phyloP scores from a whole-genome alignment of 2,113 vertebrate species.

The Pelobates fuscus region DNA sequence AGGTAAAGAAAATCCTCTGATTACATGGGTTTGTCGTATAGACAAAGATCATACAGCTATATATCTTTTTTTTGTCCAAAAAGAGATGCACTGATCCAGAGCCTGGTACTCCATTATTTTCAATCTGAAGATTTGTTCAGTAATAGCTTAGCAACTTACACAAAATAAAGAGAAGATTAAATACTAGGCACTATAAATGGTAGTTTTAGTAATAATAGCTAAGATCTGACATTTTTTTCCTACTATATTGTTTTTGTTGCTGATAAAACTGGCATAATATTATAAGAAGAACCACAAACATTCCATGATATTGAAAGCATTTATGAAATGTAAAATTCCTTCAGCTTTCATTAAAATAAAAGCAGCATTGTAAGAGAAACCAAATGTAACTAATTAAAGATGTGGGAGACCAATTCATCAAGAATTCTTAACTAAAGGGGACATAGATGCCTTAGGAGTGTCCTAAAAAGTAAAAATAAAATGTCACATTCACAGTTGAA shows the following conservation, averaged over 20 bases:
- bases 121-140: constrained; percentile 8
- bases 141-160: constrained; percentile 19
- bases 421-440: no score
- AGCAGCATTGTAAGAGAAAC: no score
- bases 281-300: no score
- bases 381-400: no score
- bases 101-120: constrained; percentile 27
- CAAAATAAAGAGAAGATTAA: not conserved
- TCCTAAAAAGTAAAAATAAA: no score
- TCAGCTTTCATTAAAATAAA: no score
- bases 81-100: constrained; percentile 14
- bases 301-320: no score
- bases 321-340: no score
- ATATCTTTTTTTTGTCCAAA: constrained; percentile 5
- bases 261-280: not conserved
- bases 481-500: no score
- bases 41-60: constrained; percentile 45
- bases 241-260: not conserved
- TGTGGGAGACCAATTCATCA: no score
- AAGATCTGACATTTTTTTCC: not conserved
- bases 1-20: constrained; percentile 42
- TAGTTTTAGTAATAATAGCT: constrained; percentile 15
- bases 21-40: constrained; percentile 48
- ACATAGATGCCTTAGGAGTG: no score
- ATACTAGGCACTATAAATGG: not conserved